Base-by-base conservation (phyloP, 2,888 invertebrate genomes). In the Zygogramma bicolorata region DNA sequence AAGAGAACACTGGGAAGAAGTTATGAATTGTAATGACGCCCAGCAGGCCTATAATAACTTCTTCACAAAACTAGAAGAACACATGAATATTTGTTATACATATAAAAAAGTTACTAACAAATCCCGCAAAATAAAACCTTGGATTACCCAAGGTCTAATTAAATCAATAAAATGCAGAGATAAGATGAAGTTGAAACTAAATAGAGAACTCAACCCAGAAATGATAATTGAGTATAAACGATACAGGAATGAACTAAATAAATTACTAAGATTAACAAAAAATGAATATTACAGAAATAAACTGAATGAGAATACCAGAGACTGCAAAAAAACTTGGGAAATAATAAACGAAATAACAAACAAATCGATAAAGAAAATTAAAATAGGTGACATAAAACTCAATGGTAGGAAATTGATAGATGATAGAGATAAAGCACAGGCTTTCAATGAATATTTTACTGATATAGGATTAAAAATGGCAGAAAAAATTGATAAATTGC, bases 301-400 rank as follows among this genome's bases (percentile, higher is more conserved):
- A 61, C 18, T 61, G 4, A 61, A 61, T 61, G 38, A 38, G 22
- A 61, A 61, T 15, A 61, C 22, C 1, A 20, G 61, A 20, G 40
- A 61, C 18, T 61, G 38, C 61, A n/a, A 61, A 61, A 61, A 40
- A 20, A 61, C 20, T 5, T 61, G 34, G 34, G 40, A 38, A 61
- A 61, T 40, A 59, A 27, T 31, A n/a, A 59, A 59, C 59, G 31
- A 59, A 31, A n/a, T 31, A 59, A 31, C 59, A 3, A 59, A 59
- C 31, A 58, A n/a, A n/a, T n/a, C n/a, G n/a, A n/a, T n/a, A n/a
- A n/a, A n/a, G n/a, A n/a, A 60, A 34, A 18, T 5, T 60, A 2
- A 38, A 61, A 38, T 61, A 61, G 20, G 20, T 38, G 10, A 34
- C 61, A 61, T 61, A 1, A 61, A 61, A 38, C 8, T 38, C 22